Conservation (phyloP, 2,797 vertebrate genomes). For the Anomalospiza imberbis region DNA sequence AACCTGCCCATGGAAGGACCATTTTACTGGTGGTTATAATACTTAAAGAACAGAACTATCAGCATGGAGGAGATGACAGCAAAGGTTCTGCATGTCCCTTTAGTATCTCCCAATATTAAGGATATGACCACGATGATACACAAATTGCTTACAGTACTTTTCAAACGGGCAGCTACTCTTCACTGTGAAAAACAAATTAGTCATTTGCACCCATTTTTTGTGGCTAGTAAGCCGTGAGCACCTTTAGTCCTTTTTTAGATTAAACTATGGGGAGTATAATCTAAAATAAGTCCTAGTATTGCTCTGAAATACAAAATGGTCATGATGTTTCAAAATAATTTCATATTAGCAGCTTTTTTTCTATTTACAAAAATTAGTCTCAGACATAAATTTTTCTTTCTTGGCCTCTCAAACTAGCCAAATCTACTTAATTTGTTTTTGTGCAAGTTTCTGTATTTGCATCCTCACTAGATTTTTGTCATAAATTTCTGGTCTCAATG, state of each 20-base stretch:
- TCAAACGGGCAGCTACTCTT: neutral
- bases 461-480: neutral
- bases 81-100: neutral
- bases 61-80: neutral
- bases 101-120: neutral
- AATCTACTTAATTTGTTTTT: neutral
- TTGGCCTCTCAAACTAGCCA: neutral
- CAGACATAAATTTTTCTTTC: neutral
- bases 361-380: neutral
- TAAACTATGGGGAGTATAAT: neutral
- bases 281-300: neutral
- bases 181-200: neutral
- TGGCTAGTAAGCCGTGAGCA: neutral
- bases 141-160: neutral
- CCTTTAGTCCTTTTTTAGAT: neutral
- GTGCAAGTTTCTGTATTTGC: neutral
- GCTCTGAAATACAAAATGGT: neutral
- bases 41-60: neutral
- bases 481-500: neutral
- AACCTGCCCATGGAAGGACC: neutral
- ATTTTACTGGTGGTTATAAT: neutral
- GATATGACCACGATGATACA: neutral
- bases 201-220: neutral
- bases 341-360: neutral
- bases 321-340: neutral